Conservation (phyloP, 2,888 invertebrate species). For the Drosophila maculinotata region DNA sequence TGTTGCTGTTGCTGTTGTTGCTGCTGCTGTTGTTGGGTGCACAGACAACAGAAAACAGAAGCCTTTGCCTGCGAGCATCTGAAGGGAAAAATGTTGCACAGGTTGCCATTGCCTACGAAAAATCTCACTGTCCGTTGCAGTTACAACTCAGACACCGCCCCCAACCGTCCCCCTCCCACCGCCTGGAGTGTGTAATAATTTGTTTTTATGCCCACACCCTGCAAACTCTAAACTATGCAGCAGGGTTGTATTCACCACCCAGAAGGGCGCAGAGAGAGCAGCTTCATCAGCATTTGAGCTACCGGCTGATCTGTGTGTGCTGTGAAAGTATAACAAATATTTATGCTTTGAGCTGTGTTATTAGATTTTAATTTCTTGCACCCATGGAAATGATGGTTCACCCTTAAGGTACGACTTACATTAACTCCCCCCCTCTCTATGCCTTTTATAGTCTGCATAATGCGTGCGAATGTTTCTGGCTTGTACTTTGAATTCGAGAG, state of each 20-base stretch:
- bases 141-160: conserved; percentile 24
- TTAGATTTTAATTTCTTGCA: conserved; percentile 80
- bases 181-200: conserved; percentile 70
- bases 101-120: conserved; percentile 72
- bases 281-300: conserved; percentile 58
- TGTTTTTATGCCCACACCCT: conserved; percentile 60
- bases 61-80: conserved; percentile 48
- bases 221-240: conserved; percentile 37
- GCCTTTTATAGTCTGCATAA: conserved; percentile 6
- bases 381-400: conserved; percentile 66
- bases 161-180: not conserved
- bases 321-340: conserved; percentile 74
- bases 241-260: conserved; percentile 34
- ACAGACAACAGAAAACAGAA: conserved; percentile 58
- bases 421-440: not conserved
- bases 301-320: conserved; percentile 49
- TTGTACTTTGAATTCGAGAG: conserved; percentile 65
- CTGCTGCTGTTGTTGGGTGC: conserved; percentile 33
- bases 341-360: conserved; percentile 78
- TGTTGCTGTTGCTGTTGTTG: conserved; percentile 26
- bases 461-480: conserved; percentile 71
- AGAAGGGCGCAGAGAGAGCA: conserved; percentile 19
- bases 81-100: conserved; percentile 67
- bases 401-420: conserved; percentile 40
- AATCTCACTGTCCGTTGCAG: conserved; percentile 71